Conservation (phyloP, 2,888 invertebrate genomes). For the Auanema sp. region DNA sequence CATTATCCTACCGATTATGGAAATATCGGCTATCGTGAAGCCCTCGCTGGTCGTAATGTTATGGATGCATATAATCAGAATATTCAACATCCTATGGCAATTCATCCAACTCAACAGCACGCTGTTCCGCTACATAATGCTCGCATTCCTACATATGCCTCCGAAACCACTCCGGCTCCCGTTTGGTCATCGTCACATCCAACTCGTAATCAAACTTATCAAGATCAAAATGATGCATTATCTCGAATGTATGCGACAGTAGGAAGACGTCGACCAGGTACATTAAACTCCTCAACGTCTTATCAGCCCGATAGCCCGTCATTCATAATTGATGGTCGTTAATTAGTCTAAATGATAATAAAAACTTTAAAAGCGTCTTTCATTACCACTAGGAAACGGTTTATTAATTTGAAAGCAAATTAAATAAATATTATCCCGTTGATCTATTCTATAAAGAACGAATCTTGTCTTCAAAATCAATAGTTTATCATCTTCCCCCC, state of each 20-base stretch:
- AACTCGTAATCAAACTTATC: not conserved
- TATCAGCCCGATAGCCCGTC: conserved; percentile 35
- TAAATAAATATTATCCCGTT: too few relatives aligned
- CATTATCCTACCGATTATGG: conserved; percentile 56
- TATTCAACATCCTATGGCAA: too few relatives aligned
- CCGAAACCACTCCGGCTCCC: not conserved
- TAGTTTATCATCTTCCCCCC: too few relatives aligned
- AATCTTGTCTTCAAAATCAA: too few relatives aligned
- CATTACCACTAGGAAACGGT: too few relatives aligned
- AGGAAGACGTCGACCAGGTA: conserved; percentile 31
- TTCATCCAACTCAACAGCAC: conserved; percentile 12
- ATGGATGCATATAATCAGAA: too few relatives aligned
- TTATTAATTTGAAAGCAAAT: too few relatives aligned
- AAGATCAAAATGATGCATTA: conserved; percentile 36
- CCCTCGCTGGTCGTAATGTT: too few relatives aligned
- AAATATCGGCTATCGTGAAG: conserved; percentile 27
- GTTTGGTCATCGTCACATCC: not conserved
- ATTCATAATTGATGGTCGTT: conserved; percentile 41
- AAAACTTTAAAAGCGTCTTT: too few relatives aligned
- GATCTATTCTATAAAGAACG: too few relatives aligned
- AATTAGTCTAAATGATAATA: not conserved
- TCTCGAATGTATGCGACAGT: conserved; percentile 47
- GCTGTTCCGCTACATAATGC: too few relatives aligned
- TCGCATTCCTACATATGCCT: too few relatives aligned
- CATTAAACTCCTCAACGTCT: not conserved